These are phyloP conservation scores for Leptinotarsa tumamoca DNA, from an alignment of 2,888 invertebrate genomes.

Conservation along the genomic window DNA sequence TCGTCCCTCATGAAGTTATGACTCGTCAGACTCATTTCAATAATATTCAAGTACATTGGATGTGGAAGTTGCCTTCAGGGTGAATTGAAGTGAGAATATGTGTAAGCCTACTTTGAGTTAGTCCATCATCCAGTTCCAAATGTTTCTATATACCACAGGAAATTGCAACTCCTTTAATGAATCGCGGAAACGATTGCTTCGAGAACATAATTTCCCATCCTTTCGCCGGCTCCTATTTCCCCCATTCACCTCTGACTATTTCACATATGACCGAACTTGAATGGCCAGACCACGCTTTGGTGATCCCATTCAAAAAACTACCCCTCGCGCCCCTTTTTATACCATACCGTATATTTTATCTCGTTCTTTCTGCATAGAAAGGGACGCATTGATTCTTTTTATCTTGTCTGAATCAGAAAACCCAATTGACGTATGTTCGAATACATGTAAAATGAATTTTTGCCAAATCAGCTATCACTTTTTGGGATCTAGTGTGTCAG, in stretches of 20 bases:
- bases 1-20: too few species aligned
- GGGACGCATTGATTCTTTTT: conserved; percentile 31
- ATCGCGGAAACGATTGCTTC: conserved; percentile 12
- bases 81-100: too few species aligned
- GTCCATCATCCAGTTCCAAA: neutral
- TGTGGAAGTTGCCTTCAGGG: too few species aligned
- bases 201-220: conserved; percentile 20
- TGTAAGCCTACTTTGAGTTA: neutral
- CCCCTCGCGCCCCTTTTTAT: conserved; percentile 59
- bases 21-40: too few species aligned
- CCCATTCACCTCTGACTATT: conserved; percentile 67
- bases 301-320: conserved; percentile 71
- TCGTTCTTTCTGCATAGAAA: conserved; percentile 33
- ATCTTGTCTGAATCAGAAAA: conserved; percentile 30
- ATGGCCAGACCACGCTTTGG: conserved; percentile 75
- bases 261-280: conserved; percentile 76
- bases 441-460: conserved; percentile 39
- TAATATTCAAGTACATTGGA: neutral
- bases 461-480: conserved; percentile 56
- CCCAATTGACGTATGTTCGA: conserved; percentile 41
- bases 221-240: conserved; percentile 30
- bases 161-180: conserved; percentile 17
- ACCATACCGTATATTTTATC: conserved; percentile 34
- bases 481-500: conserved; percentile 56
- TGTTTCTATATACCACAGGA: neutral